Evolutionary conservation across 2,888 invertebrate species (phyloP).

Genomic region (Autographa pulchrina): DNA sequence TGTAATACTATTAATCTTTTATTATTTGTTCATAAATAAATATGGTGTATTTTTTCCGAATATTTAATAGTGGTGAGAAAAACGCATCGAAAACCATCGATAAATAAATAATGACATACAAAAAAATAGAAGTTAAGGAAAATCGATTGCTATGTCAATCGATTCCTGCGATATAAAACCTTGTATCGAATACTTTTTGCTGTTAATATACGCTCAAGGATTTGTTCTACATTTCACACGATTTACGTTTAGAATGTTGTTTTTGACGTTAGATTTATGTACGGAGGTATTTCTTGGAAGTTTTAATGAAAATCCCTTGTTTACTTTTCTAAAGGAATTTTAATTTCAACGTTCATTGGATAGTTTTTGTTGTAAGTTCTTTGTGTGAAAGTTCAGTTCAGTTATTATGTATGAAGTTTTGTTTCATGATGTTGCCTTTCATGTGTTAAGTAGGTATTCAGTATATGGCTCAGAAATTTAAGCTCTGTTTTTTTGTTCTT

Average conservation of each 20-base stretch:
- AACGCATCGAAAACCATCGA: constrained; percentile 28
- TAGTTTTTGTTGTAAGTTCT: background rate
- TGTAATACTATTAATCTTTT: too few species aligned
- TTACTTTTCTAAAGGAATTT: constrained; percentile 2
- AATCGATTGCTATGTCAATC: constrained; percentile 42
- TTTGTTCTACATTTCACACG: constrained; percentile 53
- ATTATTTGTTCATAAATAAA: too few species aligned
- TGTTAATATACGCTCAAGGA: constrained; percentile 51
- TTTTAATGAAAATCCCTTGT: constrained; percentile 7
- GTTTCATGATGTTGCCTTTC: too few species aligned
- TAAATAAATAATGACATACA: constrained; percentile 34
- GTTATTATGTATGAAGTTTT: background rate
- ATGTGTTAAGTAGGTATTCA: too few species aligned
- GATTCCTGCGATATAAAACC: constrained; percentile 40
- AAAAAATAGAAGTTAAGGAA: constrained; percentile 46
- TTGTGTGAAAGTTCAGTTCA: background rate
- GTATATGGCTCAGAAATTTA: too few species aligned
- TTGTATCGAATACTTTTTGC: constrained; percentile 49
- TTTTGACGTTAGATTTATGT: constrained; percentile 18
- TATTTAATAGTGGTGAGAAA: constrained; percentile 41
- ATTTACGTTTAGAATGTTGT: constrained; percentile 52
- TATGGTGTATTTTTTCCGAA: background rate
- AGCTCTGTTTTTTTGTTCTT: too few species aligned
- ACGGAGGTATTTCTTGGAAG: constrained; percentile 9
- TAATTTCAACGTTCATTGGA: background rate